Evolutionary conservation across 2,888 invertebrate genomes (phyloP).

Genomic region (Alsophila aescularia): DNA sequence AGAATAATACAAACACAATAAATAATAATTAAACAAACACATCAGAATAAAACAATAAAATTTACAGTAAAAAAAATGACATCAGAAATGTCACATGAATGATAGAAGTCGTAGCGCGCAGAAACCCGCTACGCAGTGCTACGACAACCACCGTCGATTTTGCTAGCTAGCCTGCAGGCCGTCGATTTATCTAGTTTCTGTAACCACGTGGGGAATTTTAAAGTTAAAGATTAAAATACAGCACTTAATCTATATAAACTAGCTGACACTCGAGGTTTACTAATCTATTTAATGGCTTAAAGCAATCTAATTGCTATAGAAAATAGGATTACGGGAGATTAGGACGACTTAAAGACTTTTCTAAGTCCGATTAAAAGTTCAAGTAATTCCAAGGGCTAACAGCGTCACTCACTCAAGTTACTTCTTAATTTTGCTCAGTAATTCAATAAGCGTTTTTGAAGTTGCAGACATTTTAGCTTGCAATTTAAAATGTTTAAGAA

Average conservation of each 20-base stretch:
- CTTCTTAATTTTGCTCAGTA: slow-evolving; percentile 18
- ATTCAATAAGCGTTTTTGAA: slow-evolving; percentile 20
- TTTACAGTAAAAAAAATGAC: no score
- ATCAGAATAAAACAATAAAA: no score
- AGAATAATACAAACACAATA: no score
- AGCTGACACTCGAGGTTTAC: slow-evolving; percentile 18
- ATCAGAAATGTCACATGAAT: no score
- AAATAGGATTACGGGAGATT: slow-evolving; percentile 53
- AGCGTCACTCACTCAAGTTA: slow-evolving; percentile 13
- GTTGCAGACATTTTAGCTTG: slow-evolving; percentile 2
- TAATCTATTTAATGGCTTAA: slow-evolving; percentile 42
- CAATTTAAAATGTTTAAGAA: background rate
- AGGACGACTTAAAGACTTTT: slow-evolving; percentile 57
- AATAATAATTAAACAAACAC: no score
- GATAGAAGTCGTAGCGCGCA: no score
- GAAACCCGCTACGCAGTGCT: no score
- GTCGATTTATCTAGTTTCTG: no score
- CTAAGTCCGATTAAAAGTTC: slow-evolving; percentile 55
- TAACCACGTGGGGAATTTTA: no score
- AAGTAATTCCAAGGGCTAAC: slow-evolving; percentile 44
- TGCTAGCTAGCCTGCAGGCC: no score
- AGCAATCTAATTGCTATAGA: slow-evolving; percentile 54
- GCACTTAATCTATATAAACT: slow-evolving; percentile 20
- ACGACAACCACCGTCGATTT: no score
- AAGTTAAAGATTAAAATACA: no score